Percentiles rank a stretch among this genome's conserved stretches.
Evolutionary conservation across 2,113 vertebrate genomes (phyloP).

Genomic region (Chloroceryle aenea): DNA sequence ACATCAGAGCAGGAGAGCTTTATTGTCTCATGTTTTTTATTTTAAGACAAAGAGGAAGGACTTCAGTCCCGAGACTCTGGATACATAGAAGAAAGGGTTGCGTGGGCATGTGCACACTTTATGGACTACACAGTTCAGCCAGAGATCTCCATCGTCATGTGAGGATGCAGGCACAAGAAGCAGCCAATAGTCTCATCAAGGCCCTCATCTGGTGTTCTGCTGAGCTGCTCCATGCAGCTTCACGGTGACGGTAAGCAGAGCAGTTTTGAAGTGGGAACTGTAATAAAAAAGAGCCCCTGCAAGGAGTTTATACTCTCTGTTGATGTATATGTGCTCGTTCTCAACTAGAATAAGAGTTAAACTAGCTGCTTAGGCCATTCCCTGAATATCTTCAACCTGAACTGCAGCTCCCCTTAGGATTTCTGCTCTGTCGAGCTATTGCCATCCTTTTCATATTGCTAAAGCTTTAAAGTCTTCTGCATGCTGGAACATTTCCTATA

Average conservation of each 20-base stretch:
- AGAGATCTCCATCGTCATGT: neutral
- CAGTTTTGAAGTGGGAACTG: neutral
- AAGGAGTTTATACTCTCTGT: neutral
- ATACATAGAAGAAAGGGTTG: neutral
- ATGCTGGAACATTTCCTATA: constrained; percentile 65
- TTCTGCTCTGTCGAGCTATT: constrained; percentile 32
- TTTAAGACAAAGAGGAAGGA: neutral
- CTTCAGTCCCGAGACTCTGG: neutral
- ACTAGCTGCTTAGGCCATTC: neutral
- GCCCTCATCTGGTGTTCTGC: neutral
- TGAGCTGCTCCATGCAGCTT: neutral
- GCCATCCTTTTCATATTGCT: neutral
- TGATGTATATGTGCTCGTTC: neutral
- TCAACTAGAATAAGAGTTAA: neutral
- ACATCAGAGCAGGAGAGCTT: neutral
- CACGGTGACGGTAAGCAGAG: neutral
- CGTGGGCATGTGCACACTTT: neutral
- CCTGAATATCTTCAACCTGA: neutral
- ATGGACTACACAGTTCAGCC: neutral
- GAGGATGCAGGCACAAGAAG: neutral
- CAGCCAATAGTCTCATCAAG: neutral
- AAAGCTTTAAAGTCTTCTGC: constrained; percentile 62
- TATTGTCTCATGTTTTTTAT: neutral
- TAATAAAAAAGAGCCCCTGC: neutral
- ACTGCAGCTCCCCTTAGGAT: neutral